These are phyloP conservation scores for Macrotis lagotis DNA, from an alignment of 2,113 vertebrate species.

Conservation along the genomic window DNA sequence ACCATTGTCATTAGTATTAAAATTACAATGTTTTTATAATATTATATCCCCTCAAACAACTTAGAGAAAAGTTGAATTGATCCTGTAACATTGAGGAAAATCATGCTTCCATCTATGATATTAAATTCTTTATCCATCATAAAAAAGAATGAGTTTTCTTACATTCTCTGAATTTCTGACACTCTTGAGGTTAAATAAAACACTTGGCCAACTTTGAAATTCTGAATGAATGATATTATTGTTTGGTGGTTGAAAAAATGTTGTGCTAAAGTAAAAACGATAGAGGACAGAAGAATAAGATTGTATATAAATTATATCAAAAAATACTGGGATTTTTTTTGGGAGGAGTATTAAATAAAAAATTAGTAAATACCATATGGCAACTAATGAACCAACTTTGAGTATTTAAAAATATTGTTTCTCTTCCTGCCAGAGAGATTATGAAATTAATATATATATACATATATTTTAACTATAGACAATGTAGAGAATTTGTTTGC, in stretches of 20 bases:
- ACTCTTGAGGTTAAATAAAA: not conserved
- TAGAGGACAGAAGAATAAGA: not conserved
- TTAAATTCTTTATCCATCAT: not conserved
- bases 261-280: not conserved
- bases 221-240: not conserved
- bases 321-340: not conserved
- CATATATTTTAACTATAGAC: not conserved
- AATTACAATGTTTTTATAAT: not conserved
- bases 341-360: not conserved
- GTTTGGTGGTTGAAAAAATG: not conserved
- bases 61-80: not conserved
- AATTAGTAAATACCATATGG: not conserved
- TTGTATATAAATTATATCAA: not conserved
- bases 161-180: not conserved
- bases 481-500: not conserved
- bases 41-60: not conserved
- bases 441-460: not conserved
- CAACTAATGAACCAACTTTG: not conserved
- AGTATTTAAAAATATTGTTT: not conserved
- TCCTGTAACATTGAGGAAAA: not conserved
- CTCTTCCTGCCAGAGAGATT: not conserved
- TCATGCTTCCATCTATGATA: not conserved
- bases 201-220: not conserved
- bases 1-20: not conserved
- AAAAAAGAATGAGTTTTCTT: not conserved